Base-by-base conservation (phyloP, 2,888 invertebrate genomes). In the Andrena chrysosceles region DNA sequence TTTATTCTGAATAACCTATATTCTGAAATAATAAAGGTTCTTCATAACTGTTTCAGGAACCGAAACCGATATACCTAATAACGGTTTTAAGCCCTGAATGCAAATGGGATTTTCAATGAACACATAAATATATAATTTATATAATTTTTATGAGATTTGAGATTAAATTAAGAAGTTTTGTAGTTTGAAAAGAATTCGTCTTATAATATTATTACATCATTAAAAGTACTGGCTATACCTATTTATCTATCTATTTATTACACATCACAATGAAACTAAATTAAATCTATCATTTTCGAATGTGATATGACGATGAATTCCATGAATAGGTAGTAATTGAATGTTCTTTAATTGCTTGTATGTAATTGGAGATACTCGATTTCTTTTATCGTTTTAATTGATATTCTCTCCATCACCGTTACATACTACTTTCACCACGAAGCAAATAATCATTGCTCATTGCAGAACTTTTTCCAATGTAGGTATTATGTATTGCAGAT, bases 291-390 rank as follows among this genome's bases (percentile, higher is more conserved):
- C 42, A 42, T 42, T 42, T 42, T 16, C 42, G 42, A 42, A 42
- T 16, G 4, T 23, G 23, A 56, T 26, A 56, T 10, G 56, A 26
- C 13, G 26, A 56, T 56, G 56, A 23, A 23, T 56, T 56, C 10
- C 56, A 56, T 23, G 20, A 13, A 10, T 10, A 8, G 56, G 23
- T 10, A 8, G 56, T 26, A 56, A 56, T 23, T 20, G 10, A 56
- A 23, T 56, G 56, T 56, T 56, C 56, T 20, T 56, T 56, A 56
- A 56, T 26, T 56, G 56, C 56, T 56, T 26, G 23, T 56, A 26
- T 56, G 23, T 10, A 42, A 42, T 42, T 42, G 26, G 10, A 56
- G 10, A 23, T 56, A 56, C 56, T 56, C 23, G 56, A 23, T 56
- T 56, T 23, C 56, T 26, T 56, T 23, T 23, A 8, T 56, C 23